Conservation (phyloP, 2,113 vertebrate genomes). For the Xiphophorus hellerii region DNA sequence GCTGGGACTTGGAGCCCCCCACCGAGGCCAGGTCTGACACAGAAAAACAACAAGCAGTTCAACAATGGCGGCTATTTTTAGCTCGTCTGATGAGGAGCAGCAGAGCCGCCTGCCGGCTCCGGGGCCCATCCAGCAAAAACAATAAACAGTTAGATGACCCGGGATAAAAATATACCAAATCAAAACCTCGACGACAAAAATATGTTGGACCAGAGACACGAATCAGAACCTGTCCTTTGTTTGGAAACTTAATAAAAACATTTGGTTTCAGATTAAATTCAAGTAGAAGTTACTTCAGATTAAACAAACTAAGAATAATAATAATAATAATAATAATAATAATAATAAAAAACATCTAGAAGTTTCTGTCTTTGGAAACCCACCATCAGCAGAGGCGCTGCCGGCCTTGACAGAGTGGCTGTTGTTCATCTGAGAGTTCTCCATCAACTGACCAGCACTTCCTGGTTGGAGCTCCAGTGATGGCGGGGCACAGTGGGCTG, state of each 20-base stretch:
- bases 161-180: constrained; percentile 50
- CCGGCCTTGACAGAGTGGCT: constrained; percentile 69
- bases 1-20: constrained; percentile 71
- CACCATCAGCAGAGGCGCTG: constrained; percentile 76
- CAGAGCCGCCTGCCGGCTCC: constrained; percentile 30
- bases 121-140: constrained; percentile 13
- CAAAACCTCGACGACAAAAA: constrained; percentile 13
- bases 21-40: constrained; percentile 62
- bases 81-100: constrained; percentile 2
- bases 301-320: not conserved
- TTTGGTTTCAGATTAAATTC: not conserved
- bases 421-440: constrained; percentile 74
- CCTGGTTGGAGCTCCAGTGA: constrained; percentile 65
- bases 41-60: constrained; percentile 12
- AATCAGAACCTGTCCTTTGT: not conserved
- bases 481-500: constrained; percentile 50
- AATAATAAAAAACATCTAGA: not conserved
- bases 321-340: not conserved
- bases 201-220: not conserved
- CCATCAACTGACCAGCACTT: constrained; percentile 59
- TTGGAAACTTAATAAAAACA: not conserved
- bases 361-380: not conserved
- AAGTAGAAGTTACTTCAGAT: not conserved
- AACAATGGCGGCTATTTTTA: constrained; percentile 48
- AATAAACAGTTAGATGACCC: constrained; percentile 61